Base-by-base conservation (phyloP, 2,888 invertebrate genomes). In the Epinotia nisella region DNA sequence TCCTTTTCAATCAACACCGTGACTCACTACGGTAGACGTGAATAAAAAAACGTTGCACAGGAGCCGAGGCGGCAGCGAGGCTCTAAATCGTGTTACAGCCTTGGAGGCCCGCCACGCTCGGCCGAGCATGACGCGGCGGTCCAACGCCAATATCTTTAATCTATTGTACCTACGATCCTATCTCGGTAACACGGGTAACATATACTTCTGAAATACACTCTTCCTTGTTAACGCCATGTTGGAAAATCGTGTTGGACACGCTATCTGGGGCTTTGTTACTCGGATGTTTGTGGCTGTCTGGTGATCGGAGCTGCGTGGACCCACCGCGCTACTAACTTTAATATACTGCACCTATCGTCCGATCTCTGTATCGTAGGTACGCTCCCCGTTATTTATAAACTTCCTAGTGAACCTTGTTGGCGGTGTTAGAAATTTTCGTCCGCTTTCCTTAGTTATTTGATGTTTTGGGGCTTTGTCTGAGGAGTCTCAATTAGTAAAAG, bases 91-190 rank as follows among this genome's bases (percentile, higher is more conserved):
- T 84, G 87, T 86, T 88, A 85, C 85, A 90, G 87, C 93, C 92
- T 92, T 92, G 91, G 88, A 88, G 87, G 88, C 84, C 84, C 83
- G 86, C 80, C 85, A 90, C 85, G 93, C 91, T 92, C 79, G 80
- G 87, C 76, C 81, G 85, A 90, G 91, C 92, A 81, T 91, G 90
- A 90, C 91, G 86, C 82, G 83, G 82, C 87, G 82, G 82, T 82
- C 83, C 84, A 82, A 75, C 84, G 84, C 85, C 88, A 84, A 89
- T 90, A 87, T 86, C 89, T 90, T 86, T 82, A 86, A 88, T 86
- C 87, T 85, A 83, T 86, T 85, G 84, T 87, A 78, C 78, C 74
- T 80, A 74, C 75, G 80, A 80, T 79, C 79, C 75, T 68, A 80
- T 79, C 79, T 81, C 74, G 61, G 75, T 60, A 75, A 80, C 77